These are phyloP conservation scores for Drosophila nigricruria DNA, from an alignment of 2,888 invertebrate genomes.

Conservation along the genomic window DNA sequence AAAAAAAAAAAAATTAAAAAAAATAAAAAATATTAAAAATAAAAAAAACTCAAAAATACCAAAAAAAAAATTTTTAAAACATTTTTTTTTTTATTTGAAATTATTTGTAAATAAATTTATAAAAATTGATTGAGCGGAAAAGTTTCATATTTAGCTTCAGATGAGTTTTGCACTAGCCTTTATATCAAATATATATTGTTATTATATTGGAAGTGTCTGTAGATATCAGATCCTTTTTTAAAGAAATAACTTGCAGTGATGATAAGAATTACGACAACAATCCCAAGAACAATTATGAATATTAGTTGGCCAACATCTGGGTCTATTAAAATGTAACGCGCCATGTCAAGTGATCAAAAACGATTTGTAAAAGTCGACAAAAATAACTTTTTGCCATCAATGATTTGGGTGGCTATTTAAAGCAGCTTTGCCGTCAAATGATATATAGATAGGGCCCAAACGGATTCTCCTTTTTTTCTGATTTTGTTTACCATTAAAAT, in stretches of 20 bases:
- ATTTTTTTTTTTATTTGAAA: no score
- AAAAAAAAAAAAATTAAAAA: no score
- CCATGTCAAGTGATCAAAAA: neutral
- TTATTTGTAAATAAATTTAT: no score
- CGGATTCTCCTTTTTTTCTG: constrained; percentile 9
- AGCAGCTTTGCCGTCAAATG: constrained; percentile 53
- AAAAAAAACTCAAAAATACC: no score
- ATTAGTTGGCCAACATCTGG: neutral
- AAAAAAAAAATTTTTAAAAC: no score
- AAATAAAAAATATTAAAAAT: no score
- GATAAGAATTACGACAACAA: neutral
- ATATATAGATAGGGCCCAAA: constrained; percentile 23
- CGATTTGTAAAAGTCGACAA: neutral
- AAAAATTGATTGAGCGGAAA: no score
- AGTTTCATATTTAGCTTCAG: no score
- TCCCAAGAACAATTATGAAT: neutral
- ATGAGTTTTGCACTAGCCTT: neutral
- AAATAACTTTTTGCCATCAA: constrained; percentile 51
- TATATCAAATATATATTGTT: neutral
- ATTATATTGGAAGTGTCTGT: neutral
- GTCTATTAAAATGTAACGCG: neutral
- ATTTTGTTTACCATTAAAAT: constrained; percentile 77
- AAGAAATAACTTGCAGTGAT: neutral
- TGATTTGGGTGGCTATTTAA: constrained; percentile 74
- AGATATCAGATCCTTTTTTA: neutral